Conservation (phyloP, 1,140 invertebrate genomes). For the Hirudo medicinalis region DNA sequence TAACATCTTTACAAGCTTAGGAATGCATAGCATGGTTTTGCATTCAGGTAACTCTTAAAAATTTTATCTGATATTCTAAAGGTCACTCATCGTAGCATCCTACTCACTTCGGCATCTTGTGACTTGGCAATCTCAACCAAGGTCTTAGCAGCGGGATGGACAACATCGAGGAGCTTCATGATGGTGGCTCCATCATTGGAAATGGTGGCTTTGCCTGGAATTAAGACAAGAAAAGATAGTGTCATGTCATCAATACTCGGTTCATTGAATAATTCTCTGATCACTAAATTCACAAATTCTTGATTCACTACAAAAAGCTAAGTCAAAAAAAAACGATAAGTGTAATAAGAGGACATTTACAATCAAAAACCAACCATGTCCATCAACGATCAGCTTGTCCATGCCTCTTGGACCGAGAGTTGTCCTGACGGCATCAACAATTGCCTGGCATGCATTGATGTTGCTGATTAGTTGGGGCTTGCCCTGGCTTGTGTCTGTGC, state of each 20-base stretch:
- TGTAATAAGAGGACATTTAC: background rate
- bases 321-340: background rate
- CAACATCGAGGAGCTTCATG: constrained; percentile 86
- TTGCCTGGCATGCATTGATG: constrained; percentile 94
- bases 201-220: constrained; percentile 71
- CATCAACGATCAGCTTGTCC: constrained; percentile 95
- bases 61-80: no score
- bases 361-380: constrained; percentile 42
- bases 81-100: no score
- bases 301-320: background rate
- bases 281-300: no score
- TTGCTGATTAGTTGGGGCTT: constrained; percentile 92
- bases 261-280: no score
- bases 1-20: constrained; percentile 29
- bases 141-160: constrained; percentile 93
- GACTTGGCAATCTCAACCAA: constrained; percentile 97
- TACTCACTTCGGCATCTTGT: constrained; percentile 86
- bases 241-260: no score
- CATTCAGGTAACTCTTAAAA: no score
- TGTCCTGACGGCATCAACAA: constrained; percentile 87
- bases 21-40: constrained; percentile 22
- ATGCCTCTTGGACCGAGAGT: constrained; percentile 95
- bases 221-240: no score
- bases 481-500: constrained; percentile 89
- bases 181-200: constrained; percentile 99